Evolutionary conservation across 2,888 invertebrate species (phyloP).

Genomic region (Frankliniella intonsa): DNA sequence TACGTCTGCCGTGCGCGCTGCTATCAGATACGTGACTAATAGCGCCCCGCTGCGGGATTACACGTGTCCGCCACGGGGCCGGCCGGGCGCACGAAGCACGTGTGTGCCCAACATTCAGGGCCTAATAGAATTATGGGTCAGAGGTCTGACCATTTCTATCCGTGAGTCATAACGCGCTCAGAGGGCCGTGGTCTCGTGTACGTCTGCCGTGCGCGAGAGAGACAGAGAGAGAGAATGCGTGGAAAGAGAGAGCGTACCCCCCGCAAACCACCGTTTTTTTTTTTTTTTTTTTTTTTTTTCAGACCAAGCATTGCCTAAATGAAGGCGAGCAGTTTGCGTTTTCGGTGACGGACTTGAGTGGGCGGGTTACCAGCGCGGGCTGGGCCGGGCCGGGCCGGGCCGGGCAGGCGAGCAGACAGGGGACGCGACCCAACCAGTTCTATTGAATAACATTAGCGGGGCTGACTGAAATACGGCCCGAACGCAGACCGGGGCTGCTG

Average conservation of each 20-base stretch:
- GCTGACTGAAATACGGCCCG: slow-evolving; percentile 1
- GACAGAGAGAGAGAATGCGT: too few relatives aligned
- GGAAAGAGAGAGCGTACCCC: too few relatives aligned
- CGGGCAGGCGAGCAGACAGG: background rate
- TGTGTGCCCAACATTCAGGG: background rate
- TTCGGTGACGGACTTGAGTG: background rate
- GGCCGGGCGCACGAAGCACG: background rate
- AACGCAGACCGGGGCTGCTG: background rate
- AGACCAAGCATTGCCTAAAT: background rate
- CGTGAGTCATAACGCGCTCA: background rate
- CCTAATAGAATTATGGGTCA: slow-evolving; percentile 5
- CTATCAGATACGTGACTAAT: slow-evolving; percentile 5
- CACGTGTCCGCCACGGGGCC: too few relatives aligned
- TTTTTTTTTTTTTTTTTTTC: background rate
- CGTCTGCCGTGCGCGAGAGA: too few relatives aligned
- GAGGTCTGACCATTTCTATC: background rate
- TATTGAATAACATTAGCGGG: slow-evolving; percentile 25
- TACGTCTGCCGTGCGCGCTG: background rate
- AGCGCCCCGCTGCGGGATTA: background rate
- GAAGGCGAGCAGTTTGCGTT: background rate
- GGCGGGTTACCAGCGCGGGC: background rate
- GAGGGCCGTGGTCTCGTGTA: background rate
- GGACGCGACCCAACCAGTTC: background rate
- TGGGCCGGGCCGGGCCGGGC: too few relatives aligned
- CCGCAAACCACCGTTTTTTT: background rate